Evolutionary conservation across 1,140 invertebrate species (phyloP), one percentile per base, ranked within the genome.

Genomic region (Ditylenchus dipsaci): DNA sequence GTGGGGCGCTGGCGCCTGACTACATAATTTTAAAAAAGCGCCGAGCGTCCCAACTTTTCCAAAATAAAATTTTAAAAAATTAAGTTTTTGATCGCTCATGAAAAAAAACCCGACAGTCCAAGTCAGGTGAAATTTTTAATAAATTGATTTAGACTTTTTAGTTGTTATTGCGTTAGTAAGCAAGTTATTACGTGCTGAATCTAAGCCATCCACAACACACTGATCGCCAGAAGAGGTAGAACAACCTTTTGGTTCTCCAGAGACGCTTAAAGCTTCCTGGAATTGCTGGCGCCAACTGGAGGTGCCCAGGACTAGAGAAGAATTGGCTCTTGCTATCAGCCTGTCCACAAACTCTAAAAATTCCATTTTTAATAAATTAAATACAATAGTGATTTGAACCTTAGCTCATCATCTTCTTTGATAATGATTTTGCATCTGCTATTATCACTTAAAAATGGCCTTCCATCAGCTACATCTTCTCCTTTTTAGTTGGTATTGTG

Each of bases 221-320:
- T 66, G 59, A 1, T 74, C 63, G 1, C n/a, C 70, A 23, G 57
- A 61, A 57, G 1, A 17, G 11, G 17, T 42, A 7, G 3, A 56
- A 19, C 65, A 29, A 29, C 61, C 73, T n/a, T 49, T 63, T 3
- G 23, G 68, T 21, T 67, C 68, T 19, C 61, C 42, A 8, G 63
- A 56, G 1, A 38, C n/a, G 56, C 91, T 93, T 67, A 97, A 85
- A 5, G 94, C 95, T 85, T 95, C 94, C 72, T 91, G 86, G 83
- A 97, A 97, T 85, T 97, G 95, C 83, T 98, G 94, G 84, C 90
- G 92, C 95, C 95, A 98, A 0, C 92, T 94, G 15, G 91, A 93
- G 17, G 94, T 95, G 26, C 94, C 93, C 60, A 96, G 90, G 47
- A 95, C 88, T 69, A 95, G 87, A 7, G 92, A 93, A 26, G 91